phyloP scores from a whole-genome alignment of 2,888 invertebrate genomes.

The Electrophaes corylata region DNA sequence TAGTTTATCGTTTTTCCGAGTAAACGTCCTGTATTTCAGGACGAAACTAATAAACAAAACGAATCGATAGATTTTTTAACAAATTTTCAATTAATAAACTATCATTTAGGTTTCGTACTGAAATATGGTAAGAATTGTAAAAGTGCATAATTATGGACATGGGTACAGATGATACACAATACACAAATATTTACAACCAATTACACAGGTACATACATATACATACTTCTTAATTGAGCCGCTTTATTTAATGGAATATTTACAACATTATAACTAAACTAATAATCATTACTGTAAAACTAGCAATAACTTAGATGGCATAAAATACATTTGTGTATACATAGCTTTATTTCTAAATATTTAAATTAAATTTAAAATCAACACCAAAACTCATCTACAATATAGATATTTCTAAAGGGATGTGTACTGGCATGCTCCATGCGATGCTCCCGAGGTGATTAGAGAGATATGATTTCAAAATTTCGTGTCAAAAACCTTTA shows the following conservation, averaged over 20 bases:
- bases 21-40: conserved; percentile 1
- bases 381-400: conserved; percentile 14
- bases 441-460: conserved; percentile 10
- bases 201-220: not conserved
- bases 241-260: not conserved
- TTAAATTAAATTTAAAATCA: not conserved
- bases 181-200: not conserved
- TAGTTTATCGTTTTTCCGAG: not conserved
- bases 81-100: too few species aligned
- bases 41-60: too few species aligned
- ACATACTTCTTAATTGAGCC: conserved; percentile 22
- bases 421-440: conserved; percentile 26
- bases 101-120: not conserved
- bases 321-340: not conserved
- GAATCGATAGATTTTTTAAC: too few species aligned
- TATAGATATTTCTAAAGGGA: conserved; percentile 21
- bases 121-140: not conserved
- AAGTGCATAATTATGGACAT: conserved; percentile 7
- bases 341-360: not conserved
- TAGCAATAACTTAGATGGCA: conserved; percentile 6
- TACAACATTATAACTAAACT: not conserved
- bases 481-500: conserved; percentile 80
- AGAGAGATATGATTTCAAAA: conserved; percentile 59
- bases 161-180: not conserved
- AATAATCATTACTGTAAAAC: not conserved